phyloP scores from a whole-genome alignment of 2,888 invertebrate genomes.

The Chorisops tibialis region DNA sequence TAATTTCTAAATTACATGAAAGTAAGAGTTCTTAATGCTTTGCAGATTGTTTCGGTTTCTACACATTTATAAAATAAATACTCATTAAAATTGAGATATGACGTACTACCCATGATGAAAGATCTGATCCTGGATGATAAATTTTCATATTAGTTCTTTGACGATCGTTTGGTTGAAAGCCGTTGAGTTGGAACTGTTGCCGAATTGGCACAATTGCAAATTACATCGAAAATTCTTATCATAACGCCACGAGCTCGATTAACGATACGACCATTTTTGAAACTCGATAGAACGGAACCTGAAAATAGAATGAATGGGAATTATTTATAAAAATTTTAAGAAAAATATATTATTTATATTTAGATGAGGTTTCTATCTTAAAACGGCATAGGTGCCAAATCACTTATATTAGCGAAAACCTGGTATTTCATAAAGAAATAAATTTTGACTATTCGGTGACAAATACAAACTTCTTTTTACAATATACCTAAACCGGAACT shows the following conservation, averaged over 20 bases:
- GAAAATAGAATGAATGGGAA: conserved; percentile 13
- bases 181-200: conserved; percentile 56
- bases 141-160: conserved; percentile 32
- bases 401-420: no score
- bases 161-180: conserved; percentile 44
- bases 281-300: conserved; percentile 43
- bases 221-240: conserved; percentile 60
- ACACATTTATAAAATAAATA: conserved; percentile 13
- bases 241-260: conserved; percentile 60
- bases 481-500: no score
- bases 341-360: no score
- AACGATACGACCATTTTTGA: conserved; percentile 59
- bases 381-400: no score
- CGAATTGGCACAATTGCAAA: conserved; percentile 63
- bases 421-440: no score
- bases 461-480: no score
- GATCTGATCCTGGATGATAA: neutral
- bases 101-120: neutral
- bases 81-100: neutral
- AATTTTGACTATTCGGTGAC: no score
- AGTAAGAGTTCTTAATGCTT: no score
- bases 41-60: neutral
- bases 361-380: no score
- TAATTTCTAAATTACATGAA: no score
- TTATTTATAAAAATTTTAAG: neutral